Evolutionary conservation across 2,113 vertebrate genomes (phyloP).

Genomic region (Antigone vipio): DNA sequence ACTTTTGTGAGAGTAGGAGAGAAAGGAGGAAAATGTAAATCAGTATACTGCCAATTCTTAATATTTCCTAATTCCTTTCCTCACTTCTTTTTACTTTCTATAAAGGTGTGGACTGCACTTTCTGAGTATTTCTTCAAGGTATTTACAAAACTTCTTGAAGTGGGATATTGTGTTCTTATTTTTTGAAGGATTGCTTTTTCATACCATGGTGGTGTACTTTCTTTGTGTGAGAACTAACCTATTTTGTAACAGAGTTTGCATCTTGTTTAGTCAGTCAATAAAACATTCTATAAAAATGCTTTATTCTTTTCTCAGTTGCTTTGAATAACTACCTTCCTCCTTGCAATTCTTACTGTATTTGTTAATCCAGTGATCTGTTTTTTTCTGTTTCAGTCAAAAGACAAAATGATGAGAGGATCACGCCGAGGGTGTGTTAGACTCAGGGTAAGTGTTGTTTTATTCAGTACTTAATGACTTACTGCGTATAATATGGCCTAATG

Average conservation of each 20-base stretch:
- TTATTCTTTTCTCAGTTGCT: background rate
- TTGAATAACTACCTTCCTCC: background rate
- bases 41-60: background rate
- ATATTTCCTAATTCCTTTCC: background rate
- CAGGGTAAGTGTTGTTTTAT: constrained; percentile 70
- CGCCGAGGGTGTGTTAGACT: constrained; percentile 97
- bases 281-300: background rate
- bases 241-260: background rate
- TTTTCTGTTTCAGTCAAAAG: constrained; percentile 89
- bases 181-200: background rate
- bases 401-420: constrained; percentile 99
- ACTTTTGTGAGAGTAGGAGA: background rate
- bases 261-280: background rate
- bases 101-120: background rate
- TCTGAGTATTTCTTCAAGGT: background rate
- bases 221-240: background rate
- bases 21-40: background rate
- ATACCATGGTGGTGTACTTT: background rate
- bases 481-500: background rate
- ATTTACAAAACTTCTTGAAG: background rate
- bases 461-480: background rate
- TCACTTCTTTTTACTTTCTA: background rate
- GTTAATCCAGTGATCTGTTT: constrained; percentile 16
- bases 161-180: background rate
- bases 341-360: background rate